Evolutionary conservation across 2,113 vertebrate species (phyloP).

Genomic region (Larimichthys polyactis): DNA sequence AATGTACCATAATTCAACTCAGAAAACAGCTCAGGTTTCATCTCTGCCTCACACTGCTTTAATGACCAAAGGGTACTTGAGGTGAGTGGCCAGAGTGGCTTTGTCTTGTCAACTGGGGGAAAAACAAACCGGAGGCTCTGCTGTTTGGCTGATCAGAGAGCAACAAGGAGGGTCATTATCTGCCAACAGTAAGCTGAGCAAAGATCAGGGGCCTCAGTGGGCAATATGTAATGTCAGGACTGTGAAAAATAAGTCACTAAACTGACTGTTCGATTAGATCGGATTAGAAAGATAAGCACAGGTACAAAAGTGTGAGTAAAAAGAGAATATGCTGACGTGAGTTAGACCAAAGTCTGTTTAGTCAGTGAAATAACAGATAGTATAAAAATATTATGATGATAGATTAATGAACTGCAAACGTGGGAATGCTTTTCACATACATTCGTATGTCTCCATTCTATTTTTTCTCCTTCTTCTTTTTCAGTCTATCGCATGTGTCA

Average conservation of each 20-base stretch:
- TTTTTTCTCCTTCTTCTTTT: constrained; percentile 4
- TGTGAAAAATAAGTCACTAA: not conserved
- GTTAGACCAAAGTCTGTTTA: not conserved
- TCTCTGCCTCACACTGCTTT: not conserved
- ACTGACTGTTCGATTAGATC: not conserved
- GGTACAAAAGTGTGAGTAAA: not conserved
- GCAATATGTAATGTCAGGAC: not conserved
- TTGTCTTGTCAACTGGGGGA: constrained; percentile 8
- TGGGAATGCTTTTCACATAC: constrained; percentile 12
- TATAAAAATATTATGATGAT: constrained; percentile 39
- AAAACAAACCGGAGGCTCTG: constrained; percentile 20
- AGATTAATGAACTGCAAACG: constrained; percentile 52
- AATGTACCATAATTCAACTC: not conserved
- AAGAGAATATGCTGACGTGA: not conserved
- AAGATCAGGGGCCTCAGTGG: constrained; percentile 5
- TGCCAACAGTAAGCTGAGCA: not conserved
- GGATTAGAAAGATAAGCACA: not conserved
- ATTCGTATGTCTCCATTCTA: not conserved
- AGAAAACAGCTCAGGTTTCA: not conserved
- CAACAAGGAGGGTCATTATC: not conserved
- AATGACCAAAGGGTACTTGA: constrained; percentile 5
- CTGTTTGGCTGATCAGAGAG: constrained; percentile 18
- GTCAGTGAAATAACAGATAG: not conserved
- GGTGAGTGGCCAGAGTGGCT: not conserved
- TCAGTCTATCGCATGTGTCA: not conserved